Evolutionary conservation across 2,113 vertebrate species (phyloP).

Genomic region (Lepisosteus oculatus): DNA sequence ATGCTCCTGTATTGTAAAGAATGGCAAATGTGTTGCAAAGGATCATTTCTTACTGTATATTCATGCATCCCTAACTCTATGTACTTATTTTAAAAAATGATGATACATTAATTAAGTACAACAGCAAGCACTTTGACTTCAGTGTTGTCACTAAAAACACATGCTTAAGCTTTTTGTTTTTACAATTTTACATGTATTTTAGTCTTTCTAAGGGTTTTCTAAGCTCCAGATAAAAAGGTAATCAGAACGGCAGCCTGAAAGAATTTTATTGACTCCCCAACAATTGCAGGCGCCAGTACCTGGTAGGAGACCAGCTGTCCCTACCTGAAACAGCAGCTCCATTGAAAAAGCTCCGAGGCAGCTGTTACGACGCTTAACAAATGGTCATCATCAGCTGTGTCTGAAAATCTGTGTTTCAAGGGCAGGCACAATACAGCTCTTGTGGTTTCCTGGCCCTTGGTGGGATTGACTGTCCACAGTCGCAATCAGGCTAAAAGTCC

Average conservation of each 20-base stretch:
- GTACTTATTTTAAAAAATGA: too few relatives aligned
- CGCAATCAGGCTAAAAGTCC: not conserved
- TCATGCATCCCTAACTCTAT: too few relatives aligned
- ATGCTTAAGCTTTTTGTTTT: too few relatives aligned
- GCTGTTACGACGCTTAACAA: slow-evolving; percentile 70
- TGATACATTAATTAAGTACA: too few relatives aligned
- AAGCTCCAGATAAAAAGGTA: not conserved
- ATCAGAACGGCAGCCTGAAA: not conserved
- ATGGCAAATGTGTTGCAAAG: too few relatives aligned
- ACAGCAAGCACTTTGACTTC: too few relatives aligned
- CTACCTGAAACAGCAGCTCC: slow-evolving; percentile 71
- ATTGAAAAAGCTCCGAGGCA: slow-evolving; percentile 58
- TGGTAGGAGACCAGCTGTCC: slow-evolving; percentile 70
- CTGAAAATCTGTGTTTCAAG: slow-evolving; percentile 41
- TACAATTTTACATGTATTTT: too few relatives aligned
- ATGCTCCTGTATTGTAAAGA: too few relatives aligned
- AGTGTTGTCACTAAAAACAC: too few relatives aligned
- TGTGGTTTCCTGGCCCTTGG: slow-evolving; percentile 49
- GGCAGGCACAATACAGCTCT: slow-evolving; percentile 61
- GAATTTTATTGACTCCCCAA: not conserved
- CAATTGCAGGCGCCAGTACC: slow-evolving; percentile 41
- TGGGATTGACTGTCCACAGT: not conserved
- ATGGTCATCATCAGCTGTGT: slow-evolving; percentile 77
- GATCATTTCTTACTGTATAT: too few relatives aligned
- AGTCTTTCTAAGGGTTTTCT: not conserved